Evolutionary conservation across 1,140 invertebrate species (phyloP).

Genomic region (Hypothenemus hampei): DNA sequence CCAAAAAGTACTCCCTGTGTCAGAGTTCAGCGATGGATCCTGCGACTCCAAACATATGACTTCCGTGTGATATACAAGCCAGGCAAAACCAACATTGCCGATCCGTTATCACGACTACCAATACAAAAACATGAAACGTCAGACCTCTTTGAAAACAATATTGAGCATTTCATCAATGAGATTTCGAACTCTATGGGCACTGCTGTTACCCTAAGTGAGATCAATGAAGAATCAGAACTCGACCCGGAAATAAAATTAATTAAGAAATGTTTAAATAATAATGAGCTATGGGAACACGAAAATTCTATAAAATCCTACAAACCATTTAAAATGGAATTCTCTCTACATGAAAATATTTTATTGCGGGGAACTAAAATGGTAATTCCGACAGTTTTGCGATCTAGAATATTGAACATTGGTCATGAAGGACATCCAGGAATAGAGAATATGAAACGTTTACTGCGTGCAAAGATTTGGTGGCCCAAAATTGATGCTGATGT

Average conservation of each 20-base stretch:
- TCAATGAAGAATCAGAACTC: slow-evolving; percentile 5
- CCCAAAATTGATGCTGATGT: slow-evolving; percentile 48
- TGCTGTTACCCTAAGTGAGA: slow-evolving; percentile 6
- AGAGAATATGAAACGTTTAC: slow-evolving; percentile 51
- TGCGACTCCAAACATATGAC: slow-evolving; percentile 39
- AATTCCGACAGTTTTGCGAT: slow-evolving; percentile 23
- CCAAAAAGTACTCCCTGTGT: slow-evolving; percentile 37
- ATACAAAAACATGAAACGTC: neutral
- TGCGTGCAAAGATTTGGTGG: slow-evolving; percentile 53
- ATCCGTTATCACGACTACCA: slow-evolving; percentile 38
- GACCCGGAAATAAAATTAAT: neutral
- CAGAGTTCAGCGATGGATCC: slow-evolving; percentile 41
- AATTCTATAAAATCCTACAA: neutral
- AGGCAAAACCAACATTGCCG: slow-evolving; percentile 44
- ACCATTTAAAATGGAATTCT: slow-evolving; percentile 7
- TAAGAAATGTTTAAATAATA: neutral
- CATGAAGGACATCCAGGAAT: slow-evolving; percentile 52
- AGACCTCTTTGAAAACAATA: neutral
- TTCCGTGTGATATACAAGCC: slow-evolving; percentile 40
- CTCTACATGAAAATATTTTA: slow-evolving; percentile 7
- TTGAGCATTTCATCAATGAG: slow-evolving; percentile 1
- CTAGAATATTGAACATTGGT: slow-evolving; percentile 45
- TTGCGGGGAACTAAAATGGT: slow-evolving; percentile 16
- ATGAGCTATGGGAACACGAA: too few relatives aligned
- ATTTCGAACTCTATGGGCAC: slow-evolving; percentile 4